Evolutionary conservation across 2,113 vertebrate species (phyloP).

Genomic region (Chlamydotis undulata): DNA sequence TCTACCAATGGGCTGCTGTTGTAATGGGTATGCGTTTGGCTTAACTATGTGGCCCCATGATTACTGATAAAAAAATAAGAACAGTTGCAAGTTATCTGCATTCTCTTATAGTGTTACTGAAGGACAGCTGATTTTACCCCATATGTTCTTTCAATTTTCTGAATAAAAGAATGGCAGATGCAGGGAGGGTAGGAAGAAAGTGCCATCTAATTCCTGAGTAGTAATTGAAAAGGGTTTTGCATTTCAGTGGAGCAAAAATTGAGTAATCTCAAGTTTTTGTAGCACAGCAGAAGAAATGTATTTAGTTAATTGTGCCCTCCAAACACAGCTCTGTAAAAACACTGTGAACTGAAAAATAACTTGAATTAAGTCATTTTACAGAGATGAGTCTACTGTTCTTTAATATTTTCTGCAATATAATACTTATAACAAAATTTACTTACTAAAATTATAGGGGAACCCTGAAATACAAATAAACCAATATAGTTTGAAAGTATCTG

Average conservation of each 20-base stretch:
- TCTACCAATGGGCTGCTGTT: neutral
- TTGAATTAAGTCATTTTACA: neutral
- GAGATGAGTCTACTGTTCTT: neutral
- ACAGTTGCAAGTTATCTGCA: neutral
- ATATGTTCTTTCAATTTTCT: neutral
- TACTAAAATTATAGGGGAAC: neutral
- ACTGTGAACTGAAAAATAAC: neutral
- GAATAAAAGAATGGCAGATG: neutral
- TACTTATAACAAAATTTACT: neutral
- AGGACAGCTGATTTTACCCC: neutral
- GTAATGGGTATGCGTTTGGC: neutral
- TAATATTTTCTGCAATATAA: neutral
- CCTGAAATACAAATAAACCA: neutral
- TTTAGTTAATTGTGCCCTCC: neutral
- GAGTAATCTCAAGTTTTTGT: slow-evolving; percentile 8
- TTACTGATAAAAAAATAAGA: neutral
- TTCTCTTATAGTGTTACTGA: neutral
- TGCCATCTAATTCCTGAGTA: neutral
- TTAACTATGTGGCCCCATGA: neutral
- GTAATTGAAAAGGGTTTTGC: slow-evolving; percentile 2
- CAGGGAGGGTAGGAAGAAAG: neutral
- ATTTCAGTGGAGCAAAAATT: slow-evolving; percentile 30
- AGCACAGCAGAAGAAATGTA: neutral
- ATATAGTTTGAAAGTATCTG: neutral
- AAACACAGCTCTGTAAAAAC: neutral